Evolutionary conservation across 2,797 vertebrate species (phyloP), one percentile per base, ranked within the genome.

Genomic region (Halcyon badia): DNA sequence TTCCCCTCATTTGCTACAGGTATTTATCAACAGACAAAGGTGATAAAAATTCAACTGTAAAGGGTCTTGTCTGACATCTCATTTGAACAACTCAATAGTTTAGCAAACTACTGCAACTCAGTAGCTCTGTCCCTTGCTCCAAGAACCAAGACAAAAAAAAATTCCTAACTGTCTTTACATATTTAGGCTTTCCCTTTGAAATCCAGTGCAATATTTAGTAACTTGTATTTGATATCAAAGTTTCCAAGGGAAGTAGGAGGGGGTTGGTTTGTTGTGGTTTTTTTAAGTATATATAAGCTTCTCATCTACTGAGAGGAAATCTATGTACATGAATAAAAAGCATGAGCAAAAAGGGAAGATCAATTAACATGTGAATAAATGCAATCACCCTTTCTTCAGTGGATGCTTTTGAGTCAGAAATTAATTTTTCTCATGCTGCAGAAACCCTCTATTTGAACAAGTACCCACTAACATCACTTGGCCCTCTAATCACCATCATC

Each of bases 31-130:
- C 80, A 91, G 82, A 81, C 44, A 90, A 90, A 91, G 48, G 22
- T 84, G 64, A 97, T 96, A 87, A 96, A 82, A 90, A 94, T 51
- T 72, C 65, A 79, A 58, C 94, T 69, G 78, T 90, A 79, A 97
- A 96, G 96, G 41, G 68, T 89, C 76, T 96, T 65, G 4, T 28
- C 46, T 69, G 46, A 83, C 22, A 75, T 14, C 26, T 94, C 71
- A 48, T 88, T 93, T 95, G 76, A 90, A 69, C 51, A 85, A 60
- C 28, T 70, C 14, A 2, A 46, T 57, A 89, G 26, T 86, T 96
- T 42, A 92, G 52, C 3, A 1, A 92, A 90, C 58, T 66, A 42
- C 83, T 89, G 71, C 71, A 84, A 92, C 83, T 28, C 84, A 7
- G 35, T 48, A 64, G 15, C 39, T 33, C 71, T 77, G 41, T 75